These are phyloP conservation scores for Folsomia candida DNA, from an alignment of 2,888 invertebrate genomes.

Conservation along the genomic window DNA sequence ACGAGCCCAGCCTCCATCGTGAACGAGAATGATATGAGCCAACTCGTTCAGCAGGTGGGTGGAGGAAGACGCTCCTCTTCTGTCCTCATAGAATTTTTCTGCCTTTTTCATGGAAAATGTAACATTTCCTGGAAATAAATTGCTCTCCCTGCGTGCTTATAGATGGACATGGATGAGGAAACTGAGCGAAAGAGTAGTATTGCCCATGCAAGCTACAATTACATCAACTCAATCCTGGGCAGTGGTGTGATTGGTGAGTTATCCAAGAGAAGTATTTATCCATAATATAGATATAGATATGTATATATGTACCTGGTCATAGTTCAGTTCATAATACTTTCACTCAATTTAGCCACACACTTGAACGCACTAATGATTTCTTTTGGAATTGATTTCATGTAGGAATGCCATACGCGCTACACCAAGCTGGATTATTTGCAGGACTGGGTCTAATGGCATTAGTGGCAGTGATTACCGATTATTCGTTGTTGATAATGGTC, in stretches of 20 bases:
- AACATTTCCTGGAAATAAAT: too few relatives aligned
- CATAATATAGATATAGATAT: too few relatives aligned
- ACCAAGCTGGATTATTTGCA: slow-evolving; percentile 75
- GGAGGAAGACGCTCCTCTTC: neutral
- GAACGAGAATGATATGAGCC: slow-evolving; percentile 41
- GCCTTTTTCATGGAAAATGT: neutral
- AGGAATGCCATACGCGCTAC: slow-evolving; percentile 76
- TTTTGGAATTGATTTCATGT: slow-evolving; percentile 36
- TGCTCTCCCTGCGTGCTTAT: neutral
- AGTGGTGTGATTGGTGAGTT: slow-evolving; percentile 75
- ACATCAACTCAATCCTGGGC: slow-evolving; percentile 83
- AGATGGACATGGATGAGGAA: slow-evolving; percentile 57
- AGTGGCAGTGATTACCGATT: slow-evolving; percentile 75
- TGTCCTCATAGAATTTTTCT: neutral
- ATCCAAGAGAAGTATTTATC: neutral
- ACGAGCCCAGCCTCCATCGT: neutral
- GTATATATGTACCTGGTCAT: too few relatives aligned
- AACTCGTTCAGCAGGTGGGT: slow-evolving; percentile 40
- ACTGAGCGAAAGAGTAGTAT: slow-evolving; percentile 65
- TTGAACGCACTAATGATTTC: neutral
- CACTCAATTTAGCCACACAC: neutral
- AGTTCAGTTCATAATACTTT: too few relatives aligned
- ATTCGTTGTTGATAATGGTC: slow-evolving; percentile 76
- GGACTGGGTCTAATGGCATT: slow-evolving; percentile 68
- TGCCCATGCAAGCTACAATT: slow-evolving; percentile 78